Conservation (phyloP, 2,113 vertebrate species). For the Ameiurus melas region DNA sequence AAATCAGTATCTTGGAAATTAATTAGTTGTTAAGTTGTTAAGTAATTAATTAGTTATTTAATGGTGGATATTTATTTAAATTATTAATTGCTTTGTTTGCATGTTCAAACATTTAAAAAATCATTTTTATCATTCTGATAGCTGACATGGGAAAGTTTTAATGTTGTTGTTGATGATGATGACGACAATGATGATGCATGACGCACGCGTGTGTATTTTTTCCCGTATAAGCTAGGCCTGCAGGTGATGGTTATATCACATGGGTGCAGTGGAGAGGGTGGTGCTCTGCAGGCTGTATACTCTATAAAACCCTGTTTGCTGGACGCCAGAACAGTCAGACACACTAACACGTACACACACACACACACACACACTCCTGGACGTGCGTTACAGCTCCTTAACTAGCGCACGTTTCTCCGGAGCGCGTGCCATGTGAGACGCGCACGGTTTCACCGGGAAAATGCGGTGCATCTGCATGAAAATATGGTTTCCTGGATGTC, state of each 20-base stretch:
- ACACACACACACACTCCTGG: background rate
- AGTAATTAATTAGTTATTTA: too few relatives aligned
- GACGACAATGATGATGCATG: background rate
- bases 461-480: background rate
- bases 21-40: too few relatives aligned
- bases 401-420: background rate
- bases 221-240: background rate
- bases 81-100: background rate
- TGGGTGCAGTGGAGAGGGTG: conserved; percentile 39
- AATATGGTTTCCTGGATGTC: background rate
- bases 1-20: background rate
- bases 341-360: background rate
- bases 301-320: conserved; percentile 22
- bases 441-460: background rate
- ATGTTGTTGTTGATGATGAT: background rate
- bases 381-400: background rate
- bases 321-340: background rate
- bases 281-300: conserved; percentile 29
- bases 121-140: background rate
- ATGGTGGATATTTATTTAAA: background rate
- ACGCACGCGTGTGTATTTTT: background rate
- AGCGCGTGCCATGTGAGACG: conserved; percentile 4
- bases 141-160: background rate
- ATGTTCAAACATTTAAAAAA: background rate
- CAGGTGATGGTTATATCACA: conserved; percentile 23